Conservation (phyloP, 2,888 invertebrate species). For the Lithophane semibrunnea region DNA sequence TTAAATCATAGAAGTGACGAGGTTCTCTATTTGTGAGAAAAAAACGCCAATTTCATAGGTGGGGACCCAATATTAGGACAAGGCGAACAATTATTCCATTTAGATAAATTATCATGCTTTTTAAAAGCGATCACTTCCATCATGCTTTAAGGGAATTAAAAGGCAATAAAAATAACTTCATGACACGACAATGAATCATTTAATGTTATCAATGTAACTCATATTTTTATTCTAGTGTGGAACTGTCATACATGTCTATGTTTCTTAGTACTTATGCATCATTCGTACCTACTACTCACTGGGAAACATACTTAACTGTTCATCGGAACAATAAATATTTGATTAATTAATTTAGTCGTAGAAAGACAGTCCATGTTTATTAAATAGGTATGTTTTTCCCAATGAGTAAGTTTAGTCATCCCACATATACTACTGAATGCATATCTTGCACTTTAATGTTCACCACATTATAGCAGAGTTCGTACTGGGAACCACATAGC, state of each 20-base stretch:
- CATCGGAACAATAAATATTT: constrained; percentile 4
- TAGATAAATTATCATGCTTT: background rate
- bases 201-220: constrained; percentile 58
- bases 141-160: background rate
- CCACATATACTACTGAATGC: constrained; percentile 75
- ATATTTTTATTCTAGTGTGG: constrained; percentile 67
- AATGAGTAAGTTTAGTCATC: constrained; percentile 73
- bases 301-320: constrained; percentile 67
- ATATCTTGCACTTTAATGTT: constrained; percentile 81
- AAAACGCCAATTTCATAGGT: too few relatives aligned
- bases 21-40: too few relatives aligned
- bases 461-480: constrained; percentile 78
- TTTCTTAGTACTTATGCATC: constrained; percentile 75
- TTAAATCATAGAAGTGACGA: too few relatives aligned
- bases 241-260: constrained; percentile 74
- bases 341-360: constrained; percentile 12
- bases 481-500: constrained; percentile 78
- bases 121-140: background rate
- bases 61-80: background rate
- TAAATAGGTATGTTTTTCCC: constrained; percentile 66
- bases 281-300: constrained; percentile 72
- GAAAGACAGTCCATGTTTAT: constrained; percentile 24
- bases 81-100: background rate
- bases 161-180: constrained; percentile 22
- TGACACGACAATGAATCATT: constrained; percentile 47